These are phyloP conservation scores for Drosophila melanocephala DNA, from an alignment of 2,888 invertebrate species.

Conservation along the genomic window DNA sequence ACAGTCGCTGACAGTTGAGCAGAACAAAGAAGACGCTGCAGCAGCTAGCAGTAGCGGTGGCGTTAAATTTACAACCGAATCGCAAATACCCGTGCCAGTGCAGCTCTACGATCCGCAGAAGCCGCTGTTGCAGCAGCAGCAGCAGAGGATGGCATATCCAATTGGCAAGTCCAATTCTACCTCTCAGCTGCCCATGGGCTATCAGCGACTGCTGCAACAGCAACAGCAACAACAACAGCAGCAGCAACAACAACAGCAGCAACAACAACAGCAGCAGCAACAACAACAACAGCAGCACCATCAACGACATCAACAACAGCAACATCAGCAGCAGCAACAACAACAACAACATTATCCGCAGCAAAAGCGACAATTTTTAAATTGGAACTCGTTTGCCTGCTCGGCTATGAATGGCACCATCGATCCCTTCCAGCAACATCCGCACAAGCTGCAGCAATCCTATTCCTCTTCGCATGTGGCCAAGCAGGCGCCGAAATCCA, in stretches of 20 bases:
- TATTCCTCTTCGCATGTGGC: constrained; percentile 75
- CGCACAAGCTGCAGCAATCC: constrained; percentile 72
- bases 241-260: constrained; percentile 49
- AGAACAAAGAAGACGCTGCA: constrained; percentile 61
- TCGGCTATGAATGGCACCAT: constrained; percentile 78
- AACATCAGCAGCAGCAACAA: constrained; percentile 41
- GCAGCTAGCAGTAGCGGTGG: constrained; percentile 47
- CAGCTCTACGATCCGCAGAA: constrained; percentile 73
- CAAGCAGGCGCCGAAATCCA: constrained; percentile 68
- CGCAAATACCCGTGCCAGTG: constrained; percentile 76
- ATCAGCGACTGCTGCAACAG: constrained; percentile 77
- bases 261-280: constrained; percentile 40
- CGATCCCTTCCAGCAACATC: constrained; percentile 76
- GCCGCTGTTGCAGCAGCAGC: constrained; percentile 61
- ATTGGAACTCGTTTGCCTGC: constrained; percentile 84
- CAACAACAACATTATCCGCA: constrained; percentile 74
- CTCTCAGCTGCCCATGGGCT: constrained; percentile 83
- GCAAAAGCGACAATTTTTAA: constrained; percentile 83
- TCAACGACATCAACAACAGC: constrained; percentile 67
- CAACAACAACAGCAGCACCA: constrained; percentile 72
- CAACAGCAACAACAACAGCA: constrained; percentile 67
- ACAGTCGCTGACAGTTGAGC: constrained; percentile 60
- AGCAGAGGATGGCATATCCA: constrained; percentile 74
- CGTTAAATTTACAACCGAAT: constrained; percentile 62
- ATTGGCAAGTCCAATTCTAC: constrained; percentile 84